These are phyloP conservation scores for Protobothrops flavoviridis DNA, from an alignment of 2,113 vertebrate genomes.

Conservation along the genomic window DNA sequence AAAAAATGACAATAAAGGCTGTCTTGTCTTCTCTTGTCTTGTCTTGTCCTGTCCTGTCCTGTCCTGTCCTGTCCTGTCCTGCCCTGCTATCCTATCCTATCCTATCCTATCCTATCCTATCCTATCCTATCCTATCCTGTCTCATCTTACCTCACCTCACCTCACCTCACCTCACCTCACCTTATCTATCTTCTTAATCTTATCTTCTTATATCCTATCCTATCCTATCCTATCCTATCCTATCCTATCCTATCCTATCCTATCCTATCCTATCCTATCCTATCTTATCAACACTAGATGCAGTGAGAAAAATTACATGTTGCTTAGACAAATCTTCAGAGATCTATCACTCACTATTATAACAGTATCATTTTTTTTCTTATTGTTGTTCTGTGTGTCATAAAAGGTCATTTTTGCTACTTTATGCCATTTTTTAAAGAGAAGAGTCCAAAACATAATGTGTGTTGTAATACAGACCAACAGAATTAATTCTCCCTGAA, in stretches of 20 bases:
- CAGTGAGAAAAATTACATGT: neutral
- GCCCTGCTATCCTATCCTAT: no score
- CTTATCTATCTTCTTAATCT: no score
- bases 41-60: no score
- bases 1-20: no score
- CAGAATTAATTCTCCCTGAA: neutral
- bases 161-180: no score
- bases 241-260: no score
- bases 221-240: no score
- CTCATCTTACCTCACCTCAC: accelerated
- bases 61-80: accelerated
- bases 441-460: neutral
- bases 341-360: neutral
- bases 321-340: neutral
- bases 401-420: neutral
- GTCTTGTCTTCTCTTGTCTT: no score
- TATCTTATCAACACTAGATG: neutral
- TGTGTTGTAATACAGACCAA: neutral
- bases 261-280: no score
- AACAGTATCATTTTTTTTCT: neutral
- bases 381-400: neutral
- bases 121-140: accelerated
- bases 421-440: neutral
- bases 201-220: no score
- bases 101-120: no score